Base-by-base conservation (phyloP, 1,140 invertebrate genomes). In the Trinorchestia longiramus region DNA sequence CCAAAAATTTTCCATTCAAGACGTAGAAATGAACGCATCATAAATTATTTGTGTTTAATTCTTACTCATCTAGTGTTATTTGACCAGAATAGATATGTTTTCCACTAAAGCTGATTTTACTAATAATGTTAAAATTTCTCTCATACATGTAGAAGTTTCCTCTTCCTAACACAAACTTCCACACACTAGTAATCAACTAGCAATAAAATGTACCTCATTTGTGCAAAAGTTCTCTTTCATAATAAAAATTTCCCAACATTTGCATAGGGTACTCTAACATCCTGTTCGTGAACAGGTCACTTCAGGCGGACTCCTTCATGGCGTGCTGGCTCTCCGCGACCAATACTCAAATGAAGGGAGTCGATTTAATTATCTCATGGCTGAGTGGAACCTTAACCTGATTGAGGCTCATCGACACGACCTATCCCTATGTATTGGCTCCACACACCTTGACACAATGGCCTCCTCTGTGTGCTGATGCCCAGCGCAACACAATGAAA, bases 311-410 rank as follows among this genome's bases (percentile, higher is more conserved):
- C 62, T 77, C 62, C 62, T 77, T 77, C 62, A 19, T 77, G 62
- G 36, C 62, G 28, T 41, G 4, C 88, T 11, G 88, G 88, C 43
- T 43, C 88, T 42, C 88, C 8, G 4, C 36, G 43, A 94, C 43
- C 92, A 94, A 94, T 45, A n/a, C 43, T n/a, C 41, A 42, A 94
- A 94, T 94, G 45, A 47, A 17, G 43, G 92, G 44, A 45, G 92
- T 94, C 43, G 92, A 94, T 94, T 94, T 94, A 94, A 94, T 94
- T 94, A 94, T 43, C 0, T 40, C 92, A 94, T 11, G 92, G 92
- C 92, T 94, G 92, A 94, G 92, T 45, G 92, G 44, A 94, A 40
- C 41, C 92, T 94, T 94, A 94, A 94, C 92, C 11, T 94, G 43
- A 94, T 94, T 94, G 92, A 6, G 47, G 41, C 44, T 28, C 92